Base-by-base conservation (phyloP, 2,888 invertebrate genomes). In the Phyto melanocephala region DNA sequence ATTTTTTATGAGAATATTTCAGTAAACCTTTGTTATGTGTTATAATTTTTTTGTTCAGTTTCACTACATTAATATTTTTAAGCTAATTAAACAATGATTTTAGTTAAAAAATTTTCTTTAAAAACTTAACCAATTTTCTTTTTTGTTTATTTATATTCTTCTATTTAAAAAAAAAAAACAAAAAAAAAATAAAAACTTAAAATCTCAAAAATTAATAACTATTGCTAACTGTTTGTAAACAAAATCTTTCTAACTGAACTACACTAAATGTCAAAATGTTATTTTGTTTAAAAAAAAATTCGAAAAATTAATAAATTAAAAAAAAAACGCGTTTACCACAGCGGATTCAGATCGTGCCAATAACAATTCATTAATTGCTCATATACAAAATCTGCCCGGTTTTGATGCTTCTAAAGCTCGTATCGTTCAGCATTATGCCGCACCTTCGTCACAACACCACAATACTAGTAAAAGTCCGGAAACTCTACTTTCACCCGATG, bases 321-420 rank as follows among this genome's bases (percentile, higher is more conserved):
- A 35, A 22, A 15, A 28, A 45, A 33, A 76, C 15, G 60, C 10
- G 54, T 10, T 28, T 28, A 24, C 68, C n/a, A 84, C 85, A 91
- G 91, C 91, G 88, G 91, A 91, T 87, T 91, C 90, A 88, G 91
- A 91, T 90, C 89, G 88, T 85, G 94, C 93, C 91, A 94, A 94
- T 92, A 94, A 93, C 92, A 93, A 94, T 92, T 94, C 94, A 88
- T 92, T 94, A 91, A 93, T 94, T 92, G 94, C 94, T 90, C 94
- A 94, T 91, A 93, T 94, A 91, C 93, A 93, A 91, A 94, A 93
- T 92, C 92, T 94, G 88, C 94, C 94, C 85, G 94, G 94, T 91
- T 94, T 94, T 91, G 94, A 94, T 92, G 93, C 94, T 87, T 92
- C 94, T 91, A 94, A 94, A 92, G 94, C 94, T 91, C 93, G 94